Evolutionary conservation across 92 coral and sea anemone species (phyloP).

Genomic region (Epizoanthus fatuus): DNA sequence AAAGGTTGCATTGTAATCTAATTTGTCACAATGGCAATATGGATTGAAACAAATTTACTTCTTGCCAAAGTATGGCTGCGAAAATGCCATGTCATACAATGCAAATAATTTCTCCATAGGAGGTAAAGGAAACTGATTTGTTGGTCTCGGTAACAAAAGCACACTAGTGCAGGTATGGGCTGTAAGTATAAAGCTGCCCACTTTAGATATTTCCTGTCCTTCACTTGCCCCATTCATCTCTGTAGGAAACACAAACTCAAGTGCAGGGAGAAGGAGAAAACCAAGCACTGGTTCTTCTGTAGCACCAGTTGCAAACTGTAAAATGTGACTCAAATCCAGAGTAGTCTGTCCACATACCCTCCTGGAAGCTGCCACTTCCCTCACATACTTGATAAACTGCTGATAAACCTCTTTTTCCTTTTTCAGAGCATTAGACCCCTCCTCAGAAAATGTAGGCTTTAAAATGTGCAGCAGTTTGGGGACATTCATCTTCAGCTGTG

Average conservation of each 20-base stretch:
- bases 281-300: slow-evolving; percentile 58
- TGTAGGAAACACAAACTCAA: slow-evolving; percentile 40
- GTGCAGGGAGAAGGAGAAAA: slow-evolving; percentile 40
- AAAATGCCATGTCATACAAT: slow-evolving; percentile 55
- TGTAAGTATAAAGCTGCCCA: slow-evolving; percentile 59
- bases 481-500: slow-evolving; percentile 54
- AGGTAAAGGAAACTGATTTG: slow-evolving; percentile 47
- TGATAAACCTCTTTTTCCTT: slow-evolving; percentile 66
- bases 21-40: no score
- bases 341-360: slow-evolving; percentile 66
- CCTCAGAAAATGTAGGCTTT: slow-evolving; percentile 77
- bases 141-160: slow-evolving; percentile 59
- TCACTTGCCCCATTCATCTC: slow-evolving; percentile 47
- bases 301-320: slow-evolving; percentile 64
- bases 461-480: slow-evolving; percentile 63
- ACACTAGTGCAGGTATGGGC: slow-evolving; percentile 60
- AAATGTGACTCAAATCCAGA: slow-evolving; percentile 59
- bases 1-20: no score
- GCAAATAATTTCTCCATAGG: slow-evolving; percentile 42
- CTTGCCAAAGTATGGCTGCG: slow-evolving; percentile 55
- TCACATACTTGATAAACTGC: slow-evolving; percentile 66
- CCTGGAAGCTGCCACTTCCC: slow-evolving; percentile 73
- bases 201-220: slow-evolving; percentile 25
- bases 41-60: not conserved
- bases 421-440: slow-evolving; percentile 72